Percentiles rank a stretch among this genome's conserved stretches.
These are phyloP conservation scores for Protonemura montana DNA, from an alignment of 2,888 invertebrate species.

Conservation along the genomic window DNA sequence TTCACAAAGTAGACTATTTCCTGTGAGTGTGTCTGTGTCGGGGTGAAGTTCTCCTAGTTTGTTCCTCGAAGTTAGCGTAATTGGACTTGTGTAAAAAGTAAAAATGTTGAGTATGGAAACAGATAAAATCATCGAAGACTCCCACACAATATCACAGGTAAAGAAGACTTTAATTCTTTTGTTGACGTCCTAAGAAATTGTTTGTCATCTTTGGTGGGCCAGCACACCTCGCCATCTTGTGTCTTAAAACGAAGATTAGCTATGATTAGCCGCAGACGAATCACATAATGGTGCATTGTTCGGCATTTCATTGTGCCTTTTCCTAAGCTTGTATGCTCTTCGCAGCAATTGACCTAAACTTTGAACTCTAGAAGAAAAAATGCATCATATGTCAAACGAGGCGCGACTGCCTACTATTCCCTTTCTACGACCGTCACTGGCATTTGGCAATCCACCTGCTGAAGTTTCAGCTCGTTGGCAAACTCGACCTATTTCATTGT, in stretches of 20 bases:
- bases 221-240: constrained; percentile 49
- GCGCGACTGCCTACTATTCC: background rate
- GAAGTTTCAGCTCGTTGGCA: background rate
- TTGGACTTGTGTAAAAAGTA: constrained; percentile 20
- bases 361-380: background rate
- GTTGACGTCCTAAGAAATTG: constrained; percentile 1
- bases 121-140: constrained; percentile 87
- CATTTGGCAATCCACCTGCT: background rate
- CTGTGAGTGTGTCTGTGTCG: constrained; percentile 45
- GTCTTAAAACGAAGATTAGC: constrained; percentile 28
- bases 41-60: background rate
- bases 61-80: constrained; percentile 5
- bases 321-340: background rate
- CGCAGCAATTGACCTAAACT: background rate
- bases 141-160: constrained; percentile 74
- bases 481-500: background rate
- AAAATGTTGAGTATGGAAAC: constrained; percentile 88
- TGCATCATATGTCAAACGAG: background rate
- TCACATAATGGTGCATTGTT: background rate
- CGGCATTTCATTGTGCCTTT: background rate
- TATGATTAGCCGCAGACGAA: background rate
- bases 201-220: constrained; percentile 23
- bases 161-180: constrained; percentile 48
- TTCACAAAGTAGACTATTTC: constrained; percentile 50
- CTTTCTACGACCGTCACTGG: background rate